These are phyloP conservation scores for Drosophila ambigua DNA, from an alignment of 1,140 invertebrate genomes.

Conservation along the genomic window DNA sequence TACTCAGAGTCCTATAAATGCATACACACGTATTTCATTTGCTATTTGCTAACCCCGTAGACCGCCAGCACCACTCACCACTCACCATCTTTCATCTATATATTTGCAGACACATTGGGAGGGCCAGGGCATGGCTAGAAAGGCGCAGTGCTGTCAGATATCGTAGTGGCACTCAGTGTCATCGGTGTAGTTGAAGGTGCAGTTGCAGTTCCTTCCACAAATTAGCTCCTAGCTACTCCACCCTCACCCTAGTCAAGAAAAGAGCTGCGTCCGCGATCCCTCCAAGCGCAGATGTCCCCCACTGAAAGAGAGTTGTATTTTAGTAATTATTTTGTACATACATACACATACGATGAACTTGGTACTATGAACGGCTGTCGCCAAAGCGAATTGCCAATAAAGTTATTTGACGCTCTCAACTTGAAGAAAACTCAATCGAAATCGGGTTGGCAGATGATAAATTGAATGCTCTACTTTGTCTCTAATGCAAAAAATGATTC, in stretches of 20 bases:
- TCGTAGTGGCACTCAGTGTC: slow-evolving; percentile 71
- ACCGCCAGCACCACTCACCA: slow-evolving; percentile 60
- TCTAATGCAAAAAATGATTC: too few relatives aligned
- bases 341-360: slow-evolving; percentile 48
- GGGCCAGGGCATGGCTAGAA: slow-evolving; percentile 67
- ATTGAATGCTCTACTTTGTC: too few relatives aligned
- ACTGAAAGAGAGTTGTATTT: slow-evolving; percentile 61
- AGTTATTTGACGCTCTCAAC: slow-evolving; percentile 57
- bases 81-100: slow-evolving; percentile 76
- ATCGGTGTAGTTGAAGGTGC: slow-evolving; percentile 48
- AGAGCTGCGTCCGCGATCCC: not conserved
- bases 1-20: slow-evolving; percentile 16
- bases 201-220: slow-evolving; percentile 65
- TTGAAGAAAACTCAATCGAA: slow-evolving; percentile 20
- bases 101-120: slow-evolving; percentile 82
- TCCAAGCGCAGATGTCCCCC: slow-evolving; percentile 44
- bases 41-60: slow-evolving; percentile 3
- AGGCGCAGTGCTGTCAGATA: slow-evolving; percentile 79
- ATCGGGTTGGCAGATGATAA: not conserved
- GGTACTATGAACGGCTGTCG: slow-evolving; percentile 43
- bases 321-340: slow-evolving; percentile 75
- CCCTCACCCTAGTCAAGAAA: slow-evolving; percentile 66
- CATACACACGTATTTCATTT: slow-evolving; percentile 23
- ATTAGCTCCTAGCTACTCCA: slow-evolving; percentile 29
- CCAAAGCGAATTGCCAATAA: slow-evolving; percentile 58